Conservation (phyloP, 2,888 invertebrate genomes). For the Scaptomyza caliginosa region DNA sequence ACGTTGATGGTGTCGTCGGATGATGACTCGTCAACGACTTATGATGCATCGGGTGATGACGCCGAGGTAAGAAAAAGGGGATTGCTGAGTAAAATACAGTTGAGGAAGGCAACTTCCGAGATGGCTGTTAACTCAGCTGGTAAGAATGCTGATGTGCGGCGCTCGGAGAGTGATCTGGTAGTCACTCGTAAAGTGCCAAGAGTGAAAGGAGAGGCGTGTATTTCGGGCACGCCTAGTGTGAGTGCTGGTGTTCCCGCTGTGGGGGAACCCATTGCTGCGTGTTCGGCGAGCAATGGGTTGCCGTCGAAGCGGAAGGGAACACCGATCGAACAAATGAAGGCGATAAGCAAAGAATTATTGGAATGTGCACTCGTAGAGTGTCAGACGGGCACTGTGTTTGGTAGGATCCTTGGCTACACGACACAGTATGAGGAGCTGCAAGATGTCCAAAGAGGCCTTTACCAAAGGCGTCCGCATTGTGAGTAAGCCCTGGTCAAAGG, state of each 20-base stretch:
- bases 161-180: no score
- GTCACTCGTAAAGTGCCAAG: no score
- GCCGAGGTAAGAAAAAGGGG: not conserved
- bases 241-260: not conserved
- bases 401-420: not conserved
- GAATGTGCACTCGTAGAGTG: not conserved
- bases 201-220: not conserved
- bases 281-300: not conserved
- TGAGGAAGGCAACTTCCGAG: not conserved
- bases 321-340: not conserved
- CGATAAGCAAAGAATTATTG: not conserved
- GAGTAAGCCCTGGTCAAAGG: not conserved
- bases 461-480: not conserved
- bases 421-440: not conserved
- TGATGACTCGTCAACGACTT: no score
- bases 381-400: not conserved
- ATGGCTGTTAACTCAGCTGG: not conserved
- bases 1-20: no score
- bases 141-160: no score
- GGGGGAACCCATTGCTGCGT: not conserved
- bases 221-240: not conserved
- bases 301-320: not conserved
- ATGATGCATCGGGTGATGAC: not conserved
- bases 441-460: slow-evolving; percentile 1
- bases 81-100: not conserved